These are phyloP conservation scores for Siniperca undulata DNA, from an alignment of 2,797 vertebrate genomes.

Conservation along the genomic window DNA sequence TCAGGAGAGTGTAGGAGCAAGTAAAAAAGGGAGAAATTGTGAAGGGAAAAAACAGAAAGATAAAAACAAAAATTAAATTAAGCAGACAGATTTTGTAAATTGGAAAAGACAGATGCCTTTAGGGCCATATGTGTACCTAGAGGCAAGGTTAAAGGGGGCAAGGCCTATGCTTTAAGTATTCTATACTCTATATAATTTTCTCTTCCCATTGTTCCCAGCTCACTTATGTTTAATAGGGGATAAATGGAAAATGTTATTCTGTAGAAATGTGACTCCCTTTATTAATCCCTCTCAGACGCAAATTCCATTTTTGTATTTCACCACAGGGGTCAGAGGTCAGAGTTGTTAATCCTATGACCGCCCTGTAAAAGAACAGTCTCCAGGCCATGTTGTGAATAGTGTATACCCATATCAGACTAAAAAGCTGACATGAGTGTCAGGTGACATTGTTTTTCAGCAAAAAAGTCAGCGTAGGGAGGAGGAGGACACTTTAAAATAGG, in stretches of 20 bases:
- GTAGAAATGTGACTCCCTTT: neutral
- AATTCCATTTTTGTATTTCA: constrained; percentile 9
- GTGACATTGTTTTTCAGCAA: neutral
- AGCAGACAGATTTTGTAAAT: constrained; percentile 17
- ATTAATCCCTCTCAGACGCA: neutral
- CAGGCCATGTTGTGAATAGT: neutral
- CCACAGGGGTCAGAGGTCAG: neutral
- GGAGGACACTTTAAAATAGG: too few relatives aligned
- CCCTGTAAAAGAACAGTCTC: neutral
- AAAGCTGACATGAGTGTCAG: neutral
- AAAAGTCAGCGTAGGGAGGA: too few relatives aligned
- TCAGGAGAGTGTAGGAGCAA: neutral
- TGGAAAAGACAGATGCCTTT: constrained; percentile 11
- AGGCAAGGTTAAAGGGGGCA: neutral
- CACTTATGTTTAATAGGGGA: neutral
- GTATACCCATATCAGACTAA: neutral
- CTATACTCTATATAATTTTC: neutral
- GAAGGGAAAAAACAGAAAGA: neutral
- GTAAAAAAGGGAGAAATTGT: neutral
- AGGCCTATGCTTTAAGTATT: constrained; percentile 9
- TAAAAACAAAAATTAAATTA: neutral
- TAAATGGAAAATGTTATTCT: constrained; percentile 11
- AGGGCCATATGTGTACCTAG: neutral
- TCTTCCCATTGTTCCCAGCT: neutral
- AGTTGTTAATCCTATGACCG: neutral